A percentile compares a stretch with the other conserved stretches of the same genome.
Evolutionary conservation across 2,797 vertebrate genomes (phyloP).

Genomic region (Ptychadena robeensis): DNA sequence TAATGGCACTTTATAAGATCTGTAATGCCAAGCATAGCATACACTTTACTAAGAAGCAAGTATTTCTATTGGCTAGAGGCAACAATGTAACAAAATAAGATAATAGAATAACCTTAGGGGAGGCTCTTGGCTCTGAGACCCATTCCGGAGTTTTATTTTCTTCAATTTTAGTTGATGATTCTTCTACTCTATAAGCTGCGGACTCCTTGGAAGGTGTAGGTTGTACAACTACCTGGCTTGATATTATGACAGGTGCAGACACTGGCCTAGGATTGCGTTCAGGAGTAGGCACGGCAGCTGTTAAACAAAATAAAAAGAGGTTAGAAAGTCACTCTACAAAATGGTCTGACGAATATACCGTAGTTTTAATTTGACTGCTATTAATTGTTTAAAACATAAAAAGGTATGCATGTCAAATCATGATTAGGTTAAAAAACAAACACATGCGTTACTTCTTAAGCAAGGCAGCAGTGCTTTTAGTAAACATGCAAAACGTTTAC

Average conservation of each 20-base stretch:
- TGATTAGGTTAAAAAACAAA: background rate
- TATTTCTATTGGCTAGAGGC: no score
- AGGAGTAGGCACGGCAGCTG: constrained; percentile 82
- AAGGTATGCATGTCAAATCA: no score
- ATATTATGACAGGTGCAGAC: constrained; percentile 89
- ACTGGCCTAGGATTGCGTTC: constrained; percentile 89
- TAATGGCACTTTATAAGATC: no score
- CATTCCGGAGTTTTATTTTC: constrained; percentile 68
- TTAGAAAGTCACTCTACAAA: background rate
- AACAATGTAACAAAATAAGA: no score
- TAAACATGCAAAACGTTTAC: constrained; percentile 11
- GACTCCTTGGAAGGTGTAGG: constrained; percentile 65
- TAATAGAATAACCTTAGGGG: constrained; percentile 20
- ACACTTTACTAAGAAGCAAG: no score
- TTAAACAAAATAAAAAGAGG: background rate
- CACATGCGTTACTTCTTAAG: background rate
- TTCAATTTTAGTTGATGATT: constrained; percentile 73
- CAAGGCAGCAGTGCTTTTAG: constrained; percentile 7
- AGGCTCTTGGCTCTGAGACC: background rate
- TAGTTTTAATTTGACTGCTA: no score
- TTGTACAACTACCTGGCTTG: constrained; percentile 72
- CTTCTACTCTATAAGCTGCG: constrained; percentile 70
- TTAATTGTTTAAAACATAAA: no score
- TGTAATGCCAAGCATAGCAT: no score
- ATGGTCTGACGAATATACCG: no score